A percentile compares a stretch with the other conserved stretches of the same genome.
phyloP scores from a whole-genome alignment of 2,797 vertebrate genomes.

The Pogoniulus pusillus region DNA sequence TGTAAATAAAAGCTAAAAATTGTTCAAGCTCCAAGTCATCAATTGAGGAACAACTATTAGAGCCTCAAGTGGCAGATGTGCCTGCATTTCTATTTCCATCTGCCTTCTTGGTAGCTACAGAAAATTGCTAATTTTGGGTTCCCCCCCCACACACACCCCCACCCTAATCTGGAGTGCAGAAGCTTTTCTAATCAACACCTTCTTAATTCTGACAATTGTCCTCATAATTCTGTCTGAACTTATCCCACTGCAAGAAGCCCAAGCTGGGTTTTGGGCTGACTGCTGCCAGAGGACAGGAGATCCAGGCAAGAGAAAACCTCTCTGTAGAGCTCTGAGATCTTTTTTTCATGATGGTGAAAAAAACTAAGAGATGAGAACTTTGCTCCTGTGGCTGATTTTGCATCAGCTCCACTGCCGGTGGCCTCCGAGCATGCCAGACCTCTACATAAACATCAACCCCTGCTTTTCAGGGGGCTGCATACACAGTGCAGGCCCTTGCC shows the following conservation, averaged over 20 bases:
- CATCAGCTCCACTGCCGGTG: not conserved
- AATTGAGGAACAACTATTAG: constrained; percentile 9
- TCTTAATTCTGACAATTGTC: not conserved
- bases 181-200: not conserved
- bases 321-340: rapidly evolving
- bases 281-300: not conserved
- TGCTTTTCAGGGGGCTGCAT: not conserved
- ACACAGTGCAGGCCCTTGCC: not conserved
- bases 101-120: constrained; percentile 4
- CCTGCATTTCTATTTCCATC: constrained; percentile 15
- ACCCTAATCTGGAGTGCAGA: not conserved
- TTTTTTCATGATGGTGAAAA: not conserved
- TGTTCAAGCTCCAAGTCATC: constrained; percentile 17
- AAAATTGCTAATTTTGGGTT: not conserved
- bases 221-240: not conserved
- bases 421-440: rapidly evolving
- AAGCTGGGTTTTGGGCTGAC: not conserved
- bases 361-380: not conserved
- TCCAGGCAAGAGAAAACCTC: not conserved
- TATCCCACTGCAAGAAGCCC: not conserved
- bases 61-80: not conserved
- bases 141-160: not conserved
- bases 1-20: constrained; percentile 36
- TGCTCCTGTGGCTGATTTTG: rapidly evolving
- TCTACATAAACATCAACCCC: not conserved